Conservation (phyloP, 2,888 invertebrate genomes). For the Romanomermis culicivorax region DNA sequence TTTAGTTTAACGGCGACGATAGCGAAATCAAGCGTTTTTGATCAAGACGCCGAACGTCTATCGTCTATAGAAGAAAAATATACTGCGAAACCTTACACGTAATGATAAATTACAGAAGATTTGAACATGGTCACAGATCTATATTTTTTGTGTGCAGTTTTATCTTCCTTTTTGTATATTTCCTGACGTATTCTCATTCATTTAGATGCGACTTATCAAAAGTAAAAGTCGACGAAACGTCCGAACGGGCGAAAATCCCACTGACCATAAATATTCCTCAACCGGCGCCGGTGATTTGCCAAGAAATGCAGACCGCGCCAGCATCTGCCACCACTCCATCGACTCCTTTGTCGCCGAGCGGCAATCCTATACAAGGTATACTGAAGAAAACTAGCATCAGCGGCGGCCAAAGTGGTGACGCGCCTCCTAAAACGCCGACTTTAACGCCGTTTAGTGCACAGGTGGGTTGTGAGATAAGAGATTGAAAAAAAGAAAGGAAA, state of each 20-base stretch:
- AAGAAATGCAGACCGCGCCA: not conserved
- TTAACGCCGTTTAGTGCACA: too few species aligned
- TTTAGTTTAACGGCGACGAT: not conserved
- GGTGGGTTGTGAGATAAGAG: too few species aligned
- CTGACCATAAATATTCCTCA: not conserved
- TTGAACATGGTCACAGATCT: not conserved
- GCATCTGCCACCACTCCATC: not conserved
- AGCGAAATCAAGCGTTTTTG: conserved; percentile 56
- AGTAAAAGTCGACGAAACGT: not conserved
- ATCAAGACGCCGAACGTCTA: conserved; percentile 75
- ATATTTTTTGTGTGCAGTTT: not conserved
- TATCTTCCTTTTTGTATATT: too few species aligned
- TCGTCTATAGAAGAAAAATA: conserved; percentile 58
- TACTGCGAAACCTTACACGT: conserved; percentile 4
- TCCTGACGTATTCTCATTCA: too few species aligned
- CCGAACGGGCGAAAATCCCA: not conserved
- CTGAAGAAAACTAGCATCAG: conserved; percentile 5
- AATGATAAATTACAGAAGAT: not conserved
- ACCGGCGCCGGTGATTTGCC: too few species aligned
- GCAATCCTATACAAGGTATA: conserved; percentile 11
- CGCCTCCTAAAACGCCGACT: too few species aligned
- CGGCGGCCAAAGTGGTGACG: not conserved
- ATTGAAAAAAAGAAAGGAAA: too few species aligned
- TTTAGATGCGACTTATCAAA: not conserved
- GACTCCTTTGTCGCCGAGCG: not conserved